phyloP scores from a whole-genome alignment of 2,113 vertebrate genomes.

The Halcyon senegalensis region DNA sequence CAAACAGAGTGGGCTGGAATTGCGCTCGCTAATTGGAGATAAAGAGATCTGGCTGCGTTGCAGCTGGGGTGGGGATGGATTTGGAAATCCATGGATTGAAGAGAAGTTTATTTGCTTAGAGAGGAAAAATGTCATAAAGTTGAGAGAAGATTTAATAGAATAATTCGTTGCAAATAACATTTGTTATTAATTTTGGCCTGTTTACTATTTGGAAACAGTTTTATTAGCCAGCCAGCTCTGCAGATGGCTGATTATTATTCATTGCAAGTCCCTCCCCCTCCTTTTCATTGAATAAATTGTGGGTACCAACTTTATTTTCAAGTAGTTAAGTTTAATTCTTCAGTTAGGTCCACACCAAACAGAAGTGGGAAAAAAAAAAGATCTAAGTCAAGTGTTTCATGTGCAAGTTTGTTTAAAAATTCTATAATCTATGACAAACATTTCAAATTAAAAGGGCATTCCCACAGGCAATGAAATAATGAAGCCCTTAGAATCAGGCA shows the following conservation, averaged over 20 bases:
- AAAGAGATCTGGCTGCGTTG: not conserved
- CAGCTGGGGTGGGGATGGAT: not conserved
- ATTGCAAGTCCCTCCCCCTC: not conserved
- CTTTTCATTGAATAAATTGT: slow-evolving; percentile 37
- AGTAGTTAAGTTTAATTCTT: slow-evolving; percentile 36
- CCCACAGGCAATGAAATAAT: slow-evolving; percentile 67
- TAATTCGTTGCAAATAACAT: slow-evolving; percentile 26
- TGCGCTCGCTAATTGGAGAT: not conserved
- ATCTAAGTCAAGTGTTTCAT: slow-evolving; percentile 53
- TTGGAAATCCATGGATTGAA: not conserved
- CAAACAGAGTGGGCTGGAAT: not conserved
- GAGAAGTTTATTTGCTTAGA: not conserved
- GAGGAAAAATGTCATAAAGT: not conserved
- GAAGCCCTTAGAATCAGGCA: slow-evolving; percentile 53
- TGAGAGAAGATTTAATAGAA: not conserved
- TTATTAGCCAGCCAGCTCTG: slow-evolving; percentile 47
- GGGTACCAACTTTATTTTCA: slow-evolving; percentile 31
- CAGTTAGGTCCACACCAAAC: slow-evolving; percentile 18
- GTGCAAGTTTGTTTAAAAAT: slow-evolving; percentile 56
- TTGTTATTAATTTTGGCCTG: slow-evolving; percentile 48
- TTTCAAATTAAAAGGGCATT: slow-evolving; percentile 68
- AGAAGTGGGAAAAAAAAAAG: not conserved
- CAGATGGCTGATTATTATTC: slow-evolving; percentile 61
- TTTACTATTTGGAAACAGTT: slow-evolving; percentile 50
- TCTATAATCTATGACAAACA: slow-evolving; percentile 63